These are phyloP conservation scores for Sialis fuliginosa DNA, from an alignment of 2,888 invertebrate genomes.

Conservation along the genomic window DNA sequence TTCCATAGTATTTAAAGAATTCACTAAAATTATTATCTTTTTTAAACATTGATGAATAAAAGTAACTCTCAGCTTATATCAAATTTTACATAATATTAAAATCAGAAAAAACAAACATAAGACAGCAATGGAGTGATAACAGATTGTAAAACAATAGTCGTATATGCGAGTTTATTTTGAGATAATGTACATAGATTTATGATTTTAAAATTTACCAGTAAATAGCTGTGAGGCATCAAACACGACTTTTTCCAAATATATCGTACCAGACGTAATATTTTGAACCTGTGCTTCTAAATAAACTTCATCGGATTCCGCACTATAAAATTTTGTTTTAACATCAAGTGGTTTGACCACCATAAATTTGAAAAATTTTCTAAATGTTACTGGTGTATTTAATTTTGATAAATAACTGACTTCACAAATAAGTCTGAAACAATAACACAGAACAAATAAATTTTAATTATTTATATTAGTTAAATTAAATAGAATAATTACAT, in stretches of 20 bases:
- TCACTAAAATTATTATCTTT: constrained; percentile 28
- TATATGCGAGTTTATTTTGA: neutral
- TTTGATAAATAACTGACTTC: constrained; percentile 81
- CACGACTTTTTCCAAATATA: constrained; percentile 86
- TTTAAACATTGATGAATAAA: neutral
- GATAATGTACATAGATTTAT: neutral
- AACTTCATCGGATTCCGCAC: constrained; percentile 70
- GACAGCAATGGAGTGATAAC: too few species aligned
- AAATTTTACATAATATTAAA: too few species aligned
- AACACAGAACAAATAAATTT: neutral
- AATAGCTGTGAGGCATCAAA: constrained; percentile 86
- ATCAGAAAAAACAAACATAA: too few species aligned
- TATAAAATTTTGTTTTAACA: constrained; percentile 96
- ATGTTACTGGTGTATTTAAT: constrained; percentile 58
- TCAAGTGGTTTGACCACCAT: constrained; percentile 94
- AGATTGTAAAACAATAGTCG: too few species aligned
- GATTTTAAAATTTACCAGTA: constrained; percentile 31
- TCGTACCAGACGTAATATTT: constrained; percentile 84
- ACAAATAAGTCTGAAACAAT: constrained; percentile 64
- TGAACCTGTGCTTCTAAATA: constrained; percentile 61
- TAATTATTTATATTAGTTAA: neutral
- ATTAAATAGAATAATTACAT: constrained; percentile 42
- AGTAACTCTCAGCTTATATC: too few species aligned
- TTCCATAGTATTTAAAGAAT: constrained; percentile 49
- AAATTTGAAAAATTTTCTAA: constrained; percentile 96